A percentile compares a stretch with the other conserved stretches of the same genome.
phyloP scores from a whole-genome alignment of 2,113 vertebrate genomes.

The Dissostichus mawsoni region DNA sequence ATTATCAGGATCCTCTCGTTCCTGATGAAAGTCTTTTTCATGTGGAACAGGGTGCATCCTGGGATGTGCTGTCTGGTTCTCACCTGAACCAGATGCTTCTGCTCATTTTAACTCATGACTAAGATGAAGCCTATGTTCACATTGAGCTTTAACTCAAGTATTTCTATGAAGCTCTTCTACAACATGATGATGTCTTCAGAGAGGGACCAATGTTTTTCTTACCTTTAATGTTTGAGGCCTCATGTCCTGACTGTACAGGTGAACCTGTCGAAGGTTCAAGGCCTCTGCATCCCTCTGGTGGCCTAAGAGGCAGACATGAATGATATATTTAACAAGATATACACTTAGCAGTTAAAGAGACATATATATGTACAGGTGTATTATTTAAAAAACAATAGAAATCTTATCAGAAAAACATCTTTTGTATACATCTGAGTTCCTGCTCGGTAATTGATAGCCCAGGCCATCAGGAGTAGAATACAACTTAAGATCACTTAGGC shows the following conservation, averaged over 20 bases:
- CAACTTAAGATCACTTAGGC: not conserved
- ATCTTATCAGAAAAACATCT: not conserved
- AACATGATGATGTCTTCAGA: not conserved
- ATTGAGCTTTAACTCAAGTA: conserved; percentile 2
- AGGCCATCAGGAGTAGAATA: not conserved
- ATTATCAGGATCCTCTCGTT: conserved; percentile 34
- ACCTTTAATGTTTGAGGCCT: not conserved
- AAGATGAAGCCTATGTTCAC: conserved; percentile 22
- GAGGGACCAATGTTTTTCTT: not conserved
- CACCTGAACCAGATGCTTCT: conserved; percentile 36
- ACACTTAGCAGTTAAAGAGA: not conserved
- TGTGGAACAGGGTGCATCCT: conserved; percentile 31
- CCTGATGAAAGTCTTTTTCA: conserved; percentile 29
- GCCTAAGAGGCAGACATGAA: not conserved
- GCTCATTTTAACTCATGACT: conserved; percentile 45
- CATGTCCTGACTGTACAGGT: not conserved
- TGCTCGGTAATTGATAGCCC: not conserved
- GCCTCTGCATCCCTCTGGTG: not conserved
- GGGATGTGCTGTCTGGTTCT: conserved; percentile 44
- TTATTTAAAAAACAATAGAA: not conserved
- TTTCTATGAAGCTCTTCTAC: conserved; percentile 14
- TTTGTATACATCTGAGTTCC: not conserved
- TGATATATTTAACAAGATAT: not conserved
- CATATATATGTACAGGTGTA: not conserved
- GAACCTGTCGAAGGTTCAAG: not conserved